A percentile compares a stretch with the other conserved stretches of the same genome.
phyloP scores from a whole-genome alignment of 2,797 vertebrate species.

The Sebastiscus tertius region DNA sequence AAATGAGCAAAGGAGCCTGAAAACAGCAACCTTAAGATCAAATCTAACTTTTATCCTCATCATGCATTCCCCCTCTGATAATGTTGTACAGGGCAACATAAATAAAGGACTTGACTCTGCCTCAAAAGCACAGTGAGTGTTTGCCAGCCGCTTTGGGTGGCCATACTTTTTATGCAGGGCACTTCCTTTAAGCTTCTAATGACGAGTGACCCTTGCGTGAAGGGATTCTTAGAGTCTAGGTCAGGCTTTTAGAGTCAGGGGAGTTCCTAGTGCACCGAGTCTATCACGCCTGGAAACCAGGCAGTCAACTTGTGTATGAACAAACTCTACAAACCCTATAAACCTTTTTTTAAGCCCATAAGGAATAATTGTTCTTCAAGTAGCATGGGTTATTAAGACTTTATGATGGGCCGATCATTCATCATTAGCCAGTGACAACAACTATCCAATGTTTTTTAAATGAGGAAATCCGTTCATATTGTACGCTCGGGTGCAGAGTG shows the following conservation, averaged over 20 bases:
- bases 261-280: slow-evolving; percentile 83
- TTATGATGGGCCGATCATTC: slow-evolving; percentile 65
- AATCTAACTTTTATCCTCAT: slow-evolving; percentile 27
- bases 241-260: slow-evolving; percentile 79
- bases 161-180: slow-evolving; percentile 79
- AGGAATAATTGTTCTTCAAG: slow-evolving; percentile 50
- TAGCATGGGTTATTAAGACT: slow-evolving; percentile 64
- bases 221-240: slow-evolving; percentile 83
- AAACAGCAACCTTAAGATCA: slow-evolving; percentile 14
- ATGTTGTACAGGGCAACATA: slow-evolving; percentile 62
- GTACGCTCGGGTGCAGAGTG: slow-evolving; percentile 39
- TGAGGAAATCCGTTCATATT: slow-evolving; percentile 42
- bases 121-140: slow-evolving; percentile 66
- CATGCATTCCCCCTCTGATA: slow-evolving; percentile 48
- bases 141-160: slow-evolving; percentile 87
- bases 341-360: slow-evolving; percentile 52
- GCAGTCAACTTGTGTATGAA: slow-evolving; percentile 70
- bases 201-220: slow-evolving; percentile 86
- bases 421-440: slow-evolving; percentile 56
- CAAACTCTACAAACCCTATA: slow-evolving; percentile 53
- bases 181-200: slow-evolving; percentile 84
- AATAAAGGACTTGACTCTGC: slow-evolving; percentile 74
- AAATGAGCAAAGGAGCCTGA: neutral
- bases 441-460: slow-evolving; percentile 30
- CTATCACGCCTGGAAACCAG: slow-evolving; percentile 83